phyloP scores from a whole-genome alignment of 2,113 vertebrate genomes.

The Tetrax tetrax region DNA sequence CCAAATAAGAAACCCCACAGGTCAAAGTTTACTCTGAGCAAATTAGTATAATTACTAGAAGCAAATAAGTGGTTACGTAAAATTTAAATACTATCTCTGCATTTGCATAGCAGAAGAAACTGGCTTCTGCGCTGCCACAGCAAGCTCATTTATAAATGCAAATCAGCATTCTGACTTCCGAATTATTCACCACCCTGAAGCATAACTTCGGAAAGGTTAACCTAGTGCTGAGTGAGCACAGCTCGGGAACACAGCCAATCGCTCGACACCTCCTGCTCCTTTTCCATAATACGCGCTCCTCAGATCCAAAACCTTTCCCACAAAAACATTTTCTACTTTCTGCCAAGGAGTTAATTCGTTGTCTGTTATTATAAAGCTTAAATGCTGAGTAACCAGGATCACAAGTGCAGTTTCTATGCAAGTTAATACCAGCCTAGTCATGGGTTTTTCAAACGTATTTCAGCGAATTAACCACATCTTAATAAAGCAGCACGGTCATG shows the following conservation, averaged over 20 bases:
- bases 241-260: background rate
- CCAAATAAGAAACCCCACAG: background rate
- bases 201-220: background rate
- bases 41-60: background rate
- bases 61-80: background rate
- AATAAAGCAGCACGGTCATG: background rate
- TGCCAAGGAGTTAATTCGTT: background rate
- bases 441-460: background rate
- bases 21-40: background rate
- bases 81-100: background rate
- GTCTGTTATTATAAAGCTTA: background rate
- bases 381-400: background rate
- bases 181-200: background rate
- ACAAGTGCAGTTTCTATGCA: background rate
- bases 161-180: background rate
- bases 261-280: background rate
- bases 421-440: background rate
- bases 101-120: background rate
- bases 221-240: background rate
- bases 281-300: background rate
- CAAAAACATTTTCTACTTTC: constrained; percentile 5
- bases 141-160: background rate
- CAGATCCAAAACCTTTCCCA: background rate
- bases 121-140: background rate
- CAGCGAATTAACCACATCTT: background rate